Evolutionary conservation across 2,113 vertebrate species (phyloP).

Genomic region (Nannobrachium achirus): DNA sequence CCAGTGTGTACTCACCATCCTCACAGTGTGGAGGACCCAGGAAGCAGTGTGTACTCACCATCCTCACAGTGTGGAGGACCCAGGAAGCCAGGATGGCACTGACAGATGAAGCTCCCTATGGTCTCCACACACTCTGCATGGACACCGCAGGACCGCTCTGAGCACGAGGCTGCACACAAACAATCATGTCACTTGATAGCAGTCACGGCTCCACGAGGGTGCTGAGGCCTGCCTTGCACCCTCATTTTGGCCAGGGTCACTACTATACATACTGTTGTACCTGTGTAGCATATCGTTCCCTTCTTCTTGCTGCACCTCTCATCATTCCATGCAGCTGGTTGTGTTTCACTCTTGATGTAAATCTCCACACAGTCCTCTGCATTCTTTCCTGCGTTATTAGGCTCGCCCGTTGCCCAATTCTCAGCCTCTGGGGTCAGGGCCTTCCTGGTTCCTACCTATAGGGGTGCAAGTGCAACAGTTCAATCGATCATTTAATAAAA

Average conservation of each 20-base stretch:
- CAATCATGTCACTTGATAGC: no score
- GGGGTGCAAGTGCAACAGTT: no score
- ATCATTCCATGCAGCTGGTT: conserved; percentile 89
- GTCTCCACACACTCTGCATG: conserved; percentile 83
- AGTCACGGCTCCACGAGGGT: no score
- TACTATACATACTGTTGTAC: conserved; percentile 64
- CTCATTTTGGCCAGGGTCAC: no score
- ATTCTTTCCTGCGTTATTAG: conserved; percentile 74
- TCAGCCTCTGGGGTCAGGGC: conserved; percentile 70
- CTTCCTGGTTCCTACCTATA: conserved; percentile 76
- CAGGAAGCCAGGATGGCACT: conserved; percentile 82
- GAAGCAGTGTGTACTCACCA: conserved; percentile 73
- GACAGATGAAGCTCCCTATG: conserved; percentile 80
- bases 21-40: no score
- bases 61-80: conserved; percentile 76
- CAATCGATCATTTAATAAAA: no score
- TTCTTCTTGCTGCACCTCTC: conserved; percentile 83
- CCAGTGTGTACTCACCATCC: no score
- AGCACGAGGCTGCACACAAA: conserved; percentile 57
- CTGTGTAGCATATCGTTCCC: conserved; percentile 83
- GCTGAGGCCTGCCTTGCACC: no score
- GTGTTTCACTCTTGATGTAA: conserved; percentile 81
- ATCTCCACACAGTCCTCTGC: conserved; percentile 90
- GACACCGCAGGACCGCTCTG: conserved; percentile 71
- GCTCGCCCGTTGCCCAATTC: conserved; percentile 87